Evolutionary conservation across 2,888 invertebrate genomes (phyloP).

Genomic region (Anarsia innoxiella): DNA sequence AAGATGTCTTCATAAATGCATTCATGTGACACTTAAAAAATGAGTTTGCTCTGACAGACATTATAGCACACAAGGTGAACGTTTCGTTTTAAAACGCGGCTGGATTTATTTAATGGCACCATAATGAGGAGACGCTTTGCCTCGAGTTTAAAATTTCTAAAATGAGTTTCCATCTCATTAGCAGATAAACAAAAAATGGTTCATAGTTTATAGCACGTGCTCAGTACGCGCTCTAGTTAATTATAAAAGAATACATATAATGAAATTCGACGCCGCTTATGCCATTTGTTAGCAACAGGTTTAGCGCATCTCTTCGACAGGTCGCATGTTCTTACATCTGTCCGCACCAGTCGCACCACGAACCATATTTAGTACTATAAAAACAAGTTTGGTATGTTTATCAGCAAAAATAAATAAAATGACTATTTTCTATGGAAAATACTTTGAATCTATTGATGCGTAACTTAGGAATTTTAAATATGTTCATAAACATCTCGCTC

Average conservation of each 20-base stretch:
- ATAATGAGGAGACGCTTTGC: conserved; percentile 22
- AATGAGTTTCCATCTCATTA: conserved; percentile 27
- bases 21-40: conserved; percentile 13
- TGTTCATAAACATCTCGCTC: too few species aligned
- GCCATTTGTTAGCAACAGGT: conserved; percentile 18
- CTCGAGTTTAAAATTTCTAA: conserved; percentile 22
- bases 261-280: conserved; percentile 22
- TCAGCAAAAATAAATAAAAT: not conserved
- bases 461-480: conserved; percentile 5
- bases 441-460: conserved; percentile 2
- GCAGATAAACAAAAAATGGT: conserved; percentile 24
- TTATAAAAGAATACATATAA: conserved; percentile 16
- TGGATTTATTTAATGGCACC: conserved; percentile 22
- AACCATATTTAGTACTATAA: conserved; percentile 11
- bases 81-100: conserved; percentile 9
- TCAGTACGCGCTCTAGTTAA: conserved; percentile 15
- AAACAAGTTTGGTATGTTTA: conserved; percentile 5
- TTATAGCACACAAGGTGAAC: conserved; percentile 7
- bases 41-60: conserved; percentile 8
- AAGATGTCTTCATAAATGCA: conserved; percentile 11
- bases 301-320: conserved; percentile 23
- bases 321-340: conserved; percentile 22
- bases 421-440: conserved; percentile 6
- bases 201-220: conserved; percentile 7
- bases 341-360: conserved; percentile 11